Conservation (phyloP, 2,888 invertebrate species). For the Clostera curtula region DNA sequence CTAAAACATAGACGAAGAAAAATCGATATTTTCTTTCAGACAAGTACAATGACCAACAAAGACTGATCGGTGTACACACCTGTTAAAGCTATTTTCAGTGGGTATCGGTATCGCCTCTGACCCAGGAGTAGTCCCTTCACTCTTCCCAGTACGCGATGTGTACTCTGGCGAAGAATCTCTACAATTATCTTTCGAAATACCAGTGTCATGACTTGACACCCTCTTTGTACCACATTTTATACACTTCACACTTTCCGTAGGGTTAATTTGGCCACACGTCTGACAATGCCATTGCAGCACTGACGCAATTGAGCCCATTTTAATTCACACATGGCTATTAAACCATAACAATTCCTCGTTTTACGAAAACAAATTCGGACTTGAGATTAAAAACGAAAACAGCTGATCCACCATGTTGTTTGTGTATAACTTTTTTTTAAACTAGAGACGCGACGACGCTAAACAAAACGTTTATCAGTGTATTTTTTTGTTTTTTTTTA, state of each 20-base stretch:
- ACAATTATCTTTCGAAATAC: slow-evolving; percentile 50
- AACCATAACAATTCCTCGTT: slow-evolving; percentile 67
- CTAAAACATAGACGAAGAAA: slow-evolving; percentile 58
- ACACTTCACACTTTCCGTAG: slow-evolving; percentile 88
- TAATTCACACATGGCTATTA: slow-evolving; percentile 74
- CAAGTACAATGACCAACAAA: slow-evolving; percentile 37
- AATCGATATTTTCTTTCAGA: slow-evolving; percentile 54
- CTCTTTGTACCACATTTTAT: slow-evolving; percentile 86
- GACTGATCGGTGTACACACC: slow-evolving; percentile 35
- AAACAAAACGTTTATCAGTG: neutral
- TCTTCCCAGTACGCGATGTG: slow-evolving; percentile 57
- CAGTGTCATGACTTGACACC: slow-evolving; percentile 75
- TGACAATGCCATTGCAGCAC: slow-evolving; percentile 95
- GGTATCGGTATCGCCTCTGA: slow-evolving; percentile 63
- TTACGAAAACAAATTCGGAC: slow-evolving; percentile 57
- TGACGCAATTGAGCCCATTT: slow-evolving; percentile 95
- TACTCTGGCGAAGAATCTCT: slow-evolving; percentile 62
- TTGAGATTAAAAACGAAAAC: slow-evolving; percentile 67
- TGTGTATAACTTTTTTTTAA: slow-evolving; percentile 63
- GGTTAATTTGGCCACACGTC: slow-evolving; percentile 91
- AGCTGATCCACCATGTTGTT: slow-evolving; percentile 79
- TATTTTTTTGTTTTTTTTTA: slow-evolving; percentile 14
- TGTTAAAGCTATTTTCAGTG: slow-evolving; percentile 55
- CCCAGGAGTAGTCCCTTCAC: slow-evolving; percentile 61
- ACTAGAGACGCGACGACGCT: slow-evolving; percentile 13